Evolutionary conservation across 2,888 invertebrate genomes (phyloP), one percentile per base, ranked within the genome.

Genomic region (Meloe dianella): DNA sequence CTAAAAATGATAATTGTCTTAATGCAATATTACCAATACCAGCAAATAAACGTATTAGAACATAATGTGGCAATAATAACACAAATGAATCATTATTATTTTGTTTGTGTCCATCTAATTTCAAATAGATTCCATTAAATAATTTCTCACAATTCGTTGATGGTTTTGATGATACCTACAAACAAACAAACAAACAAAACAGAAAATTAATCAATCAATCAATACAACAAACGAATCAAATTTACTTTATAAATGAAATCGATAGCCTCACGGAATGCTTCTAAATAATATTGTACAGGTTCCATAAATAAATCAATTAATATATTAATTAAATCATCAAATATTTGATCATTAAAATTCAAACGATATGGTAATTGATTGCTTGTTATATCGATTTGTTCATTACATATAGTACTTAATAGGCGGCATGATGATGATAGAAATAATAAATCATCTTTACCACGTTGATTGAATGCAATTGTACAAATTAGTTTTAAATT

Each of bases 1-100:
- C 96, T 64, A 97, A 86, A 80, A 92, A 92, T 61, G 93, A 89
- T 80, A 95, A 88, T 79, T 95, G 91, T 73, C 91, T 90, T 65
- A 93, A 83, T 0, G 94, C 93, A 69, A 94, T 85, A 69, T 93
- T 92, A 5, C 68, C 65, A 17, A 41, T 17, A 41, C n/a, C 41
- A 17, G 17, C 6, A 62, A 77, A 77, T 24, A 78, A 63, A 41
- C 79, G 71, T 22, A 74, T 70, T 47, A 72, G 59, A 1, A 69
- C 60, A 63, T 71, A 76, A 3, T 67, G 41, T 41, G 41, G 41
- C 7, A 17, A n/a, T n/a, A n/a, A n/a, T n/a, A n/a, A n/a, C n/a
- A n/a, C n/a, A n/a, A n/a, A n/a, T n/a, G n/a, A 17, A 17, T 41
- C 17, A 17, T 7, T 17, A 12, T n/a, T n/a, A n/a, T n/a, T n/a